These are phyloP conservation scores for Pasiphila rectangulata DNA, from an alignment of 2,888 invertebrate genomes.

Conservation along the genomic window DNA sequence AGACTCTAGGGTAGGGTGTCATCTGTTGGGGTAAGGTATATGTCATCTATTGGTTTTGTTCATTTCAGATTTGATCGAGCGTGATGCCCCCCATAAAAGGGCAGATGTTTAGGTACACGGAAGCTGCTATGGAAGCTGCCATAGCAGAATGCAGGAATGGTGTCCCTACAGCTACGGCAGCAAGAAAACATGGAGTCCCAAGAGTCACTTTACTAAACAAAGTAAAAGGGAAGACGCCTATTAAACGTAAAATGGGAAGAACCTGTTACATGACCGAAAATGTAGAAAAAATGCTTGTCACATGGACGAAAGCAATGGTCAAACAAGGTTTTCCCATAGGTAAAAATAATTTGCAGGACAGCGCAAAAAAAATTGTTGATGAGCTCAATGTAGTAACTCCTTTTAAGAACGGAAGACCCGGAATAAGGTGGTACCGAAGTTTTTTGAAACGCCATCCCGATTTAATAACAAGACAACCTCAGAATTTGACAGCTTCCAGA, in stretches of 20 bases:
- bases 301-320: not conserved
- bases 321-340: not conserved
- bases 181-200: not conserved
- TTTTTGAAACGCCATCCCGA: not conserved
- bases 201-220: not conserved
- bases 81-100: not conserved
- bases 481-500: not conserved
- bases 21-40: not conserved
- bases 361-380: not conserved
- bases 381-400: not conserved
- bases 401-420: not conserved
- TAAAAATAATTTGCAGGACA: not conserved
- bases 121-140: not conserved
- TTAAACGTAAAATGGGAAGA: not conserved
- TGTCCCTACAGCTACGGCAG: not conserved
- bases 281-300: not conserved
- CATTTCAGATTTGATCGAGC: not conserved
- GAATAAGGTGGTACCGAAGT: not conserved
- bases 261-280: not conserved
- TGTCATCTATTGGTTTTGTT: not conserved
- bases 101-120: not conserved
- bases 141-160: not conserved
- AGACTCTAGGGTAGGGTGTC: not conserved
- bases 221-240: not conserved
- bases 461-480: not conserved